A percentile compares a stretch with the other conserved stretches of the same genome.
Conservation (phyloP, 2,888 invertebrate genomes). For the Eupelmus urozonus region DNA sequence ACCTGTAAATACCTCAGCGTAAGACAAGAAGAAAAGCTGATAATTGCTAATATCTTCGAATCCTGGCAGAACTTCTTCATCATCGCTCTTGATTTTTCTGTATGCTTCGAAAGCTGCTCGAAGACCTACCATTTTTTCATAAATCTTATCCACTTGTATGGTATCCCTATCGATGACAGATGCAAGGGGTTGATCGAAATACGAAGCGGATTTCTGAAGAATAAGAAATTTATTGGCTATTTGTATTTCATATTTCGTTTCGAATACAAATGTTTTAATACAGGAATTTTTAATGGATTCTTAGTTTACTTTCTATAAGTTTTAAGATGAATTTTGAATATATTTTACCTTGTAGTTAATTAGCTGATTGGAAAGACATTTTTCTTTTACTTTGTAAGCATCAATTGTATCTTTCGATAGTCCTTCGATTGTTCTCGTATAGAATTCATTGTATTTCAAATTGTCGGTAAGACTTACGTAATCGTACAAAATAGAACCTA, state of each 20-base stretch:
- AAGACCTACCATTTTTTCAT: slow-evolving; percentile 54
- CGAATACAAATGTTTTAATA: too few relatives aligned
- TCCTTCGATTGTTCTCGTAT: slow-evolving; percentile 46
- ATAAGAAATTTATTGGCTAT: background rate
- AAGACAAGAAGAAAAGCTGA: slow-evolving; percentile 55
- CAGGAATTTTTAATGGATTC: too few relatives aligned
- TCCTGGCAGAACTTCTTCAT: slow-evolving; percentile 40
- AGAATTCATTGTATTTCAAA: slow-evolving; percentile 51
- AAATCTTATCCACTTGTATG: slow-evolving; percentile 56
- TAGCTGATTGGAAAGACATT: slow-evolving; percentile 53
- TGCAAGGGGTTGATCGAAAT: slow-evolving; percentile 29
- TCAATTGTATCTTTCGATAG: slow-evolving; percentile 48
- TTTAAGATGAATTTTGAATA: too few relatives aligned
- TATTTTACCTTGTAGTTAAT: slow-evolving; percentile 55
- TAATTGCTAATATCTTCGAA: slow-evolving; percentile 43
- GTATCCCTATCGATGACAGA: slow-evolving; percentile 46
- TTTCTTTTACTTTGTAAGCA: slow-evolving; percentile 55
- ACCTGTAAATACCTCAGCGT: slow-evolving; percentile 46
- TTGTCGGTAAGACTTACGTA: slow-evolving; percentile 57
- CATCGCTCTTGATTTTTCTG: slow-evolving; percentile 17
- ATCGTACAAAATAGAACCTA: slow-evolving; percentile 56
- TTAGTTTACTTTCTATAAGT: too few relatives aligned
- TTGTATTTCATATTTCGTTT: too few relatives aligned
- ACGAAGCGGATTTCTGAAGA: slow-evolving; percentile 44
- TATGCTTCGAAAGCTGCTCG: slow-evolving; percentile 54